Conservation (phyloP, 2,888 invertebrate species). For the Mesochorus sp. region DNA sequence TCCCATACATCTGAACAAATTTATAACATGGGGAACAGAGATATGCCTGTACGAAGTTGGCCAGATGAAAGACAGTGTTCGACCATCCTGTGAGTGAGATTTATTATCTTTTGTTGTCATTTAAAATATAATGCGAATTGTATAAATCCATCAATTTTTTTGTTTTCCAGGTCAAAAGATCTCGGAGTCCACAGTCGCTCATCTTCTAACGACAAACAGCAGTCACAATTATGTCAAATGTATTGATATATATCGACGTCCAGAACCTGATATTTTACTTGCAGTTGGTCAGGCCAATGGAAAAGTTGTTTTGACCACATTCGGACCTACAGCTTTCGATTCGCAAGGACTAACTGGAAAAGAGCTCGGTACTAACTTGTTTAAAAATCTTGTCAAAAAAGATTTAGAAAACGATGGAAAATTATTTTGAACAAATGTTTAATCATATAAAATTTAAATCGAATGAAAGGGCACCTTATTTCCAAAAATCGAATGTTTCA, state of each 20-base stretch:
- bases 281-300: conserved; percentile 96
- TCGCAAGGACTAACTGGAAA: conserved; percentile 87
- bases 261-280: conserved; percentile 89
- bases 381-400: not conserved
- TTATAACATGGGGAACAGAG: conserved; percentile 95
- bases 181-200: conserved; percentile 88
- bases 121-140: conserved; percentile 14
- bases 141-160: too few species aligned
- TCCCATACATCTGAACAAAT: conserved; percentile 90
- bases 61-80: conserved; percentile 84
- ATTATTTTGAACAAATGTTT: too few species aligned
- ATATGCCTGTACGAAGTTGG: conserved; percentile 93
- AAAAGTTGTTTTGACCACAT: conserved; percentile 91
- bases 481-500: too few species aligned
- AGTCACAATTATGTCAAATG: conserved; percentile 92
- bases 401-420: too few species aligned
- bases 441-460: too few species aligned
- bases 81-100: conserved; percentile 79
- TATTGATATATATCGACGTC: conserved; percentile 92
- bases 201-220: conserved; percentile 88
- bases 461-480: too few species aligned
- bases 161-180: conserved; percentile 85
- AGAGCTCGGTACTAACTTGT: conserved; percentile 87
- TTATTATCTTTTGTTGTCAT: conserved; percentile 4
- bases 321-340: conserved; percentile 88